Conservation (phyloP, 2,797 vertebrate species). For the Fringilla coelebs region DNA sequence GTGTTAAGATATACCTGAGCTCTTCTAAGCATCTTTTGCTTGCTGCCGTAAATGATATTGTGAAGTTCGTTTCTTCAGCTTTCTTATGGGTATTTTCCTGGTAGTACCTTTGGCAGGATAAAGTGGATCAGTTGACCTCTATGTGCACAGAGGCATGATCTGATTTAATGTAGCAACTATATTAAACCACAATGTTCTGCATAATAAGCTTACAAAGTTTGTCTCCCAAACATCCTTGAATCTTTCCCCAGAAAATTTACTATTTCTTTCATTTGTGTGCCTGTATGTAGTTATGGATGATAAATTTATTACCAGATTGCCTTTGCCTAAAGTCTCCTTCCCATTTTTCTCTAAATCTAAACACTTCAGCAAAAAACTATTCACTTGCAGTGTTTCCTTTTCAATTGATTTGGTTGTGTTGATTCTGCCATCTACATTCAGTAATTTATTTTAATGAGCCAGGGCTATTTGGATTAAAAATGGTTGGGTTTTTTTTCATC, state of each 20-base stretch:
- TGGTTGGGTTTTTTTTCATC: accelerated
- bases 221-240: background rate
- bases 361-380: background rate
- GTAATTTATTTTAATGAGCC: background rate
- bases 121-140: background rate
- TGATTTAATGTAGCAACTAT: background rate
- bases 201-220: background rate
- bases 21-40: background rate
- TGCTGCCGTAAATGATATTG: background rate
- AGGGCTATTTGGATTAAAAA: background rate
- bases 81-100: background rate
- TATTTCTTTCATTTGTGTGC: background rate
- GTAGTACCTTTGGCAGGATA: background rate
- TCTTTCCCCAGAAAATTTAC: background rate
- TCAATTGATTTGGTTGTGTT: background rate
- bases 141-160: accelerated
- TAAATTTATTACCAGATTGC: background rate
- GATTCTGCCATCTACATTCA: background rate
- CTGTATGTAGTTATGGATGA: background rate
- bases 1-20: background rate
- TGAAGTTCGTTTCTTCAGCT: background rate
- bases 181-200: background rate
- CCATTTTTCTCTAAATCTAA: background rate
- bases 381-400: background rate
- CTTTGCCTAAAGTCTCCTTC: background rate